Conservation (phyloP, 2,113 vertebrate species). For the Erinaceus europaeus region DNA sequence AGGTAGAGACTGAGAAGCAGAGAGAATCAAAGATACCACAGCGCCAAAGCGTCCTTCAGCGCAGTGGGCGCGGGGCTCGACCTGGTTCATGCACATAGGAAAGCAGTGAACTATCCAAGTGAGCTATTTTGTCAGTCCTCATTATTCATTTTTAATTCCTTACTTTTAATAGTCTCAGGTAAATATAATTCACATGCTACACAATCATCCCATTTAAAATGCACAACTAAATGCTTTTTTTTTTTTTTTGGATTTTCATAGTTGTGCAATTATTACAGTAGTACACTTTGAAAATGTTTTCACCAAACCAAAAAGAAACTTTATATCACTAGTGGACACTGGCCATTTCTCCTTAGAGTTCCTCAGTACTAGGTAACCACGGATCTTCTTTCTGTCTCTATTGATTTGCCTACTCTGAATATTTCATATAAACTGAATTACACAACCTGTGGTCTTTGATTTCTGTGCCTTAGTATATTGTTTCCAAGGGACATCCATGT, state of each 20-base stretch:
- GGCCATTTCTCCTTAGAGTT: neutral
- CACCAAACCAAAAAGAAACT: conserved; percentile 30
- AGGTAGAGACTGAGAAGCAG: too few relatives aligned
- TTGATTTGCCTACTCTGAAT: conserved; percentile 26
- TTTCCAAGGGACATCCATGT: conserved; percentile 1
- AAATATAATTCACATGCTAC: conserved; percentile 15
- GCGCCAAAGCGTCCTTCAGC: too few relatives aligned
- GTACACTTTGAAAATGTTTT: conserved; percentile 48
- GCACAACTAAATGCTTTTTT: neutral
- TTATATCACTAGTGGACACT: conserved; percentile 5
- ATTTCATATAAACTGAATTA: conserved; percentile 26
- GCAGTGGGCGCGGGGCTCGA: too few relatives aligned
- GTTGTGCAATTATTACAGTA: neutral
- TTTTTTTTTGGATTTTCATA: conserved; percentile 16
- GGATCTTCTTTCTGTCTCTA: conserved; percentile 34
- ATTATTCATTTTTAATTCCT: conserved; percentile 42
- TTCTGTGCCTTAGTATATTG: neutral
- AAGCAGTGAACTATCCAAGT: too few relatives aligned
- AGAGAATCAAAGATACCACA: too few relatives aligned
- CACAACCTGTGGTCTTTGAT: neutral
- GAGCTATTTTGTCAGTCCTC: too few relatives aligned
- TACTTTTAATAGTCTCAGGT: conserved; percentile 37
- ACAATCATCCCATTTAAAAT: conserved; percentile 27
- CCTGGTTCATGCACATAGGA: too few relatives aligned
- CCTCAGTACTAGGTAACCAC: neutral